Evolutionary conservation across 2,797 vertebrate species (phyloP).

Genomic region (Zenarchopterus dispar): DNA sequence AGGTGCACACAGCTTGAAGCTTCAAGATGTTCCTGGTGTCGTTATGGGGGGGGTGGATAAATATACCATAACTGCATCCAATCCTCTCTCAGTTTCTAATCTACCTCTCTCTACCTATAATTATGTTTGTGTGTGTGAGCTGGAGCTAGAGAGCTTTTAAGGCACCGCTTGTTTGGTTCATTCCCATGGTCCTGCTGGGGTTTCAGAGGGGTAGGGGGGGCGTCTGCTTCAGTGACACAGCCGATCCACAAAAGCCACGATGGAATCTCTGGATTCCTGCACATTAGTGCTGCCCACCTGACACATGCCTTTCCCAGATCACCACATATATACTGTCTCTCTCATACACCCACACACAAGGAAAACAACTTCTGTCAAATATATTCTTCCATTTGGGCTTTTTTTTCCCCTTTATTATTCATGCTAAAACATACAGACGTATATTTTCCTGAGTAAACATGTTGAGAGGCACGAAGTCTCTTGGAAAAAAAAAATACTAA

Average conservation of each 20-base stretch:
- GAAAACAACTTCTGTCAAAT: slow-evolving; percentile 45
- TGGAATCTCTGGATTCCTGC: slow-evolving; percentile 84
- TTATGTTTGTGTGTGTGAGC: slow-evolving; percentile 29
- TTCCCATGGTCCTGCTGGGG: slow-evolving; percentile 76
- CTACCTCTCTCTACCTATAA: slow-evolving; percentile 43
- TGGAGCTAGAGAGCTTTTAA: slow-evolving; percentile 65
- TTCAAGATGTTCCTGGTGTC: slow-evolving; percentile 27
- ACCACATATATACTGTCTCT: slow-evolving; percentile 23
- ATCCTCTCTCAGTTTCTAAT: slow-evolving; percentile 42
- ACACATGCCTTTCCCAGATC: slow-evolving; percentile 75
- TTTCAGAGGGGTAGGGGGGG: slow-evolving; percentile 37
- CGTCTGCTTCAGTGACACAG: slow-evolving; percentile 70
- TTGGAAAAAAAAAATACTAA: slow-evolving; percentile 12
- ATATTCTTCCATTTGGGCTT: slow-evolving; percentile 42
- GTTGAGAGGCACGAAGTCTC: not conserved
- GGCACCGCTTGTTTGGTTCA: slow-evolving; percentile 62
- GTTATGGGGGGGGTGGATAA: slow-evolving; percentile 34
- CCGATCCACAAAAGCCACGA: slow-evolving; percentile 78
- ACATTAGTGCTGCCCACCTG: slow-evolving; percentile 85
- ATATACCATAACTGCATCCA: slow-evolving; percentile 66
- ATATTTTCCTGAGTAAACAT: not conserved
- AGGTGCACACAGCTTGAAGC: slow-evolving; percentile 45
- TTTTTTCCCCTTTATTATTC: slow-evolving; percentile 42
- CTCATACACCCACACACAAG: slow-evolving; percentile 26
- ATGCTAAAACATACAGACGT: slow-evolving; percentile 38